Percentiles rank a stretch among this genome's conserved stretches.
phyloP scores from a whole-genome alignment of 2,113 vertebrate species.

The Anolis carolinensis region DNA sequence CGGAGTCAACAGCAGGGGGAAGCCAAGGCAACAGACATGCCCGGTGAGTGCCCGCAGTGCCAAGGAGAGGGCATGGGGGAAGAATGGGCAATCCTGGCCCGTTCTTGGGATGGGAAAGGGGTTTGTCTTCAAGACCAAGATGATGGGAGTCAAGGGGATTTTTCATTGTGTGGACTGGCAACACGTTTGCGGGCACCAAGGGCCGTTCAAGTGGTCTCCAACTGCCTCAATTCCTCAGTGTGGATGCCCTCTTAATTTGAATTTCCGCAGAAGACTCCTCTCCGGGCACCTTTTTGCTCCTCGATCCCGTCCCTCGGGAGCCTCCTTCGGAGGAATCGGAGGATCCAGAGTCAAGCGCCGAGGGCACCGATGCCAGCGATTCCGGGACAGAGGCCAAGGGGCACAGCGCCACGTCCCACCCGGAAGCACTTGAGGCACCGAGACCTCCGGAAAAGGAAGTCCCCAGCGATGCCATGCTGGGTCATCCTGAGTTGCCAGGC shows the following conservation, averaged over 20 bases:
- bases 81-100: too few relatives aligned
- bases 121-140: too few relatives aligned
- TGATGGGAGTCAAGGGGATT: too few relatives aligned
- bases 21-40: not conserved
- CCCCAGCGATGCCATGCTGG: not conserved
- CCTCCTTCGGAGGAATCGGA: not conserved
- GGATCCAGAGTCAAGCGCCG: constrained; percentile 46
- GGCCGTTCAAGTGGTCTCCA: too few relatives aligned
- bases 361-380: constrained; percentile 35
- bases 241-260: too few relatives aligned
- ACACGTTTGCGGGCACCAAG: too few relatives aligned
- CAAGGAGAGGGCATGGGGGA: too few relatives aligned
- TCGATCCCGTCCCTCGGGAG: constrained; percentile 71
- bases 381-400: constrained; percentile 41
- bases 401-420: rapidly evolving
- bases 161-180: too few relatives aligned
- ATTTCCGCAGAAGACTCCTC: constrained; percentile 60
- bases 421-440: constrained; percentile 5
- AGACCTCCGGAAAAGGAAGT: not conserved
- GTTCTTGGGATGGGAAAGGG: too few relatives aligned
- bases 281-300: constrained; percentile 75
- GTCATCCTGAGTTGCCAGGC: rapidly evolving
- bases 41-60: constrained; percentile 34
- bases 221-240: too few relatives aligned
- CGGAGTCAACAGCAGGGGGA: constrained; percentile 53